These are phyloP conservation scores for Dusona sp. DNA, from an alignment of 2,888 invertebrate species.

Conservation along the genomic window DNA sequence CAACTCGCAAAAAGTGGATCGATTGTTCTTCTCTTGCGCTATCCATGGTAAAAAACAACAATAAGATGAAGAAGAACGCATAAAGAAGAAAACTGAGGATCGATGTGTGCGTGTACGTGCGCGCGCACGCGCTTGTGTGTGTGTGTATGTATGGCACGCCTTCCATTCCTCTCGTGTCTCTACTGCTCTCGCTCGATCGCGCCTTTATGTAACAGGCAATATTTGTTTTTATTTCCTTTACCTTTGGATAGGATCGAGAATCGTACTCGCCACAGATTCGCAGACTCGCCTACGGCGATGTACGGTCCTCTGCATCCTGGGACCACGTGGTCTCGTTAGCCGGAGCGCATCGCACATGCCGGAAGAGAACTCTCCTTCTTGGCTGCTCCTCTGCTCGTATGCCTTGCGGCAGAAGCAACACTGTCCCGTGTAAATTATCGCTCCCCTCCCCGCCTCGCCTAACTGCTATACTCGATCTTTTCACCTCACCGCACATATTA, in stretches of 20 bases:
- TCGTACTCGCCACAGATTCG: constrained; percentile 58
- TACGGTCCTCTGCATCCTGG: constrained; percentile 27
- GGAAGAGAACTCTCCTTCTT: constrained; percentile 63
- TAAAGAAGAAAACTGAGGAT: constrained; percentile 11
- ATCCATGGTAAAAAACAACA: neutral
- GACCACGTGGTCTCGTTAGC: constrained; percentile 72
- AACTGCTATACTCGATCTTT: constrained; percentile 6
- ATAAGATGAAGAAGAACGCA: constrained; percentile 32
- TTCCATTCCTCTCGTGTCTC: constrained; percentile 47
- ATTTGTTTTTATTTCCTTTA: constrained; percentile 15
- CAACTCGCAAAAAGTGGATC: constrained; percentile 42
- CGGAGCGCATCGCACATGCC: constrained; percentile 69
- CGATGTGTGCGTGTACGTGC: neutral
- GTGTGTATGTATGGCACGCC: constrained; percentile 51
- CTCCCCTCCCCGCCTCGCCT: constrained; percentile 22
- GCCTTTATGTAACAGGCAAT: constrained; percentile 70
- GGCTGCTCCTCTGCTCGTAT: constrained; percentile 34
- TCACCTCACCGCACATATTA: constrained; percentile 43
- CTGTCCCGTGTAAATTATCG: constrained; percentile 67
- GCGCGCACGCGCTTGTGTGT: neutral
- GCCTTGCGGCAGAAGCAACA: constrained; percentile 55
- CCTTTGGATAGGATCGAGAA: constrained; percentile 55
- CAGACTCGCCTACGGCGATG: constrained; percentile 49
- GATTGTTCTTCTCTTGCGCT: constrained; percentile 59
- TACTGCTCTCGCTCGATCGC: constrained; percentile 53